Base-by-base conservation (phyloP, 2,888 invertebrate species). In the Zaprionus bogoriensis region DNA sequence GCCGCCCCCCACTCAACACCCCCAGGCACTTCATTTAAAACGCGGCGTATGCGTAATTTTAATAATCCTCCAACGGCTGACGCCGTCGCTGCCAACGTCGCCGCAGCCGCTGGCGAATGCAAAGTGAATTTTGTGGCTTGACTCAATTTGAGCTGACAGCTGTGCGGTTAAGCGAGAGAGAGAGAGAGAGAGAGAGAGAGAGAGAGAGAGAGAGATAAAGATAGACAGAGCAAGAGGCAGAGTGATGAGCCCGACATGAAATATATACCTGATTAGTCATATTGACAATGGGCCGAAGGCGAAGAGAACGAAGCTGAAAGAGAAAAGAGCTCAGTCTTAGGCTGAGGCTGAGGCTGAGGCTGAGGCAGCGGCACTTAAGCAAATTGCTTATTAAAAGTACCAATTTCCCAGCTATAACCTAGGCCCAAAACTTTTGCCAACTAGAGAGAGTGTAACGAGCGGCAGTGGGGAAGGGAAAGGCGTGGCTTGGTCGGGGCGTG, bases 1-100 rank as follows among this genome's bases (percentile, higher is more conserved):
- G 20, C 50, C 27, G 23, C 17, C 5, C 45, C 17, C 22, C n/a
- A 25, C 9, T 2, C n/a, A 14, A n/a, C 4, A 14, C 9, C 25
- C 23, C 22, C 32, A 48, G 39, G 58, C 74, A 81, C 67, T 80
- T 84, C 74, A 81, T 84, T 80, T 77, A 67, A 84, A 81, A 74
- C 87, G 85, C 67, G 85, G 87, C 87, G 80, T 87, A 81, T 84
- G 75, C 80, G 87, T 87, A 84, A 84, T 81, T 81, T 81, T 84
- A 81, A 81, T 81, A 81, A 81, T 81, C 87, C 87, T 68, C 64
- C 60, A 80, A 87, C 74, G 66, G 63, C 77, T 67, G 82, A 47
- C 53, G 67, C 54, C 32, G 2, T 14, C 32, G 14, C 4, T 27
- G 32, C 32, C 32, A 14, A 10, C 5, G 30, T 4, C 28, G 4